phyloP scores from a whole-genome alignment of 2,797 vertebrate species.

The Gobionotothen gibberifrons region DNA sequence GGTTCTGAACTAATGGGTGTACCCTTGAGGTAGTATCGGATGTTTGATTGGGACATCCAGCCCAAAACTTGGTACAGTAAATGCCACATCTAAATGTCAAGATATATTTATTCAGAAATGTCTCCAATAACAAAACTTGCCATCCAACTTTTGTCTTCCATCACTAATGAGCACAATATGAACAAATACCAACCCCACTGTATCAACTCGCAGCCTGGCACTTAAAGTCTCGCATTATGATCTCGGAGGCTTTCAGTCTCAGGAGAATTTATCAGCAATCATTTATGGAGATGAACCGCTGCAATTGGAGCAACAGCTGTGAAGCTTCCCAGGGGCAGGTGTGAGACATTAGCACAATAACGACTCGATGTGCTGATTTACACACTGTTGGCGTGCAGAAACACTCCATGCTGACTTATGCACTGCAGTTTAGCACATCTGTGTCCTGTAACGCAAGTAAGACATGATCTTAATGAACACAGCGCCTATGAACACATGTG shows the following conservation, averaged over 20 bases:
- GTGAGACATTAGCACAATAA: constrained; percentile 79
- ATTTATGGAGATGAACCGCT: constrained; percentile 80
- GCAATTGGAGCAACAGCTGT: constrained; percentile 79
- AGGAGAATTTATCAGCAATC: constrained; percentile 79
- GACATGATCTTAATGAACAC: constrained; percentile 42
- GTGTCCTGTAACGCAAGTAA: constrained; percentile 48
- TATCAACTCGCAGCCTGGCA: constrained; percentile 53
- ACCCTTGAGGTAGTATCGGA: not conserved
- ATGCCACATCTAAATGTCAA: constrained; percentile 62
- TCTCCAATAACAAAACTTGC: constrained; percentile 38
- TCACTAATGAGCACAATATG: constrained; percentile 69
- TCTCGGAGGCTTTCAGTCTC: constrained; percentile 71
- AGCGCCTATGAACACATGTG: constrained; percentile 7
- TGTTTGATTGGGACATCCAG: constrained; percentile 23
- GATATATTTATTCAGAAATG: constrained; percentile 51
- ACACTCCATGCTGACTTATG: constrained; percentile 45
- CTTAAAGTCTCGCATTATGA: constrained; percentile 58
- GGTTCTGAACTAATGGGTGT: not conserved
- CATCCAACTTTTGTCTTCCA: constrained; percentile 48
- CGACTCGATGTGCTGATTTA: constrained; percentile 69
- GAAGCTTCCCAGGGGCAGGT: constrained; percentile 78
- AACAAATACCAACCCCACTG: constrained; percentile 61
- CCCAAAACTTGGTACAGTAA: constrained; percentile 40
- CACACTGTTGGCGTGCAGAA: constrained; percentile 37
- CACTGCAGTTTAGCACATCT: constrained; percentile 24